Evolutionary conservation across 2,888 invertebrate genomes (phyloP).

Genomic region (Coenonympha glycerion): DNA sequence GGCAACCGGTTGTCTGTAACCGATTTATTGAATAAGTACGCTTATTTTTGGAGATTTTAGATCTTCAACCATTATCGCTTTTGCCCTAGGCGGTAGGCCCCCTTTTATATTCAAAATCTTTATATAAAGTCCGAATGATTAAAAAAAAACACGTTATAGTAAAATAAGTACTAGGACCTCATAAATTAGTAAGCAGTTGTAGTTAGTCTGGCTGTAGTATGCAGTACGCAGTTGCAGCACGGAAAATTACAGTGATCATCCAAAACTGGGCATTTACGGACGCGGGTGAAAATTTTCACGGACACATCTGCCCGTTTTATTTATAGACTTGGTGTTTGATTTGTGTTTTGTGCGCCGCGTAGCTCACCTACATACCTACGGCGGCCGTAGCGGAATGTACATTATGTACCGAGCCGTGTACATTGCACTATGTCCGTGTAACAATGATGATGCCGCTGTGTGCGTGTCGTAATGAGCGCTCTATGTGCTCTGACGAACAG

Average conservation of each 20-base stretch:
- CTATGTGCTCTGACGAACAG: slow-evolving; percentile 77
- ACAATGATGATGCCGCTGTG: slow-evolving; percentile 46
- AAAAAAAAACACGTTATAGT: no score
- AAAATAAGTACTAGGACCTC: slow-evolving; percentile 6
- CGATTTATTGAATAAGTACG: no score
- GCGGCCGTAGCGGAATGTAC: slow-evolving; percentile 59
- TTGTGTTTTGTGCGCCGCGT: slow-evolving; percentile 68
- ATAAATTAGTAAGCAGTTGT: not conserved
- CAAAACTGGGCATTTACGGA: slow-evolving; percentile 28
- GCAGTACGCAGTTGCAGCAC: not conserved
- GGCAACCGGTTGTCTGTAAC: slow-evolving; percentile 17
- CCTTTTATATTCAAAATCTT: not conserved
- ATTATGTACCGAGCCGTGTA: slow-evolving; percentile 69
- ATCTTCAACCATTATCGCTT: no score
- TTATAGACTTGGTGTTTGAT: slow-evolving; percentile 67
- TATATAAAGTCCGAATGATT: not conserved
- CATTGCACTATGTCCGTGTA: slow-evolving; percentile 64
- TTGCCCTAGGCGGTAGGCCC: no score
- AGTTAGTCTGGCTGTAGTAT: no score
- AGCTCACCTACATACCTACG: slow-evolving; percentile 70
- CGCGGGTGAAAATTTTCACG: slow-evolving; percentile 46
- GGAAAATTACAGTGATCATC: slow-evolving; percentile 6
- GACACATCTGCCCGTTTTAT: slow-evolving; percentile 60
- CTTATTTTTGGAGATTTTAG: no score
- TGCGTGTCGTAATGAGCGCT: slow-evolving; percentile 66